Percentiles rank a stretch among this genome's conserved stretches.
phyloP scores from a whole-genome alignment of 2,797 vertebrate species.

The Poliocrania exsul region DNA sequence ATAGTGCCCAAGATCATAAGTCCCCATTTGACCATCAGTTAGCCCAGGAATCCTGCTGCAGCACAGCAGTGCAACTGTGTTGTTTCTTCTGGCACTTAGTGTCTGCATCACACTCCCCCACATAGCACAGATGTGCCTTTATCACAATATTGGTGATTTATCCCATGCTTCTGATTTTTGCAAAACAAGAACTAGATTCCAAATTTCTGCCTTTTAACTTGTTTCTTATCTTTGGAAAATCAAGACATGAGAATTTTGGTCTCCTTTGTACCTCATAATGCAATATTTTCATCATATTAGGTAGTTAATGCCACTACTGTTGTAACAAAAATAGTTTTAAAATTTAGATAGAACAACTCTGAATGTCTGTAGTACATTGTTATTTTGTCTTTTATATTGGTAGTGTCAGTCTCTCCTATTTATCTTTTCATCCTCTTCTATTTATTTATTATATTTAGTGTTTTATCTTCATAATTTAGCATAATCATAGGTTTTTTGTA shows the following conservation, averaged over 20 bases:
- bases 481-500: not conserved
- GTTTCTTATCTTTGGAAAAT: not conserved
- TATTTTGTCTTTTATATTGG: not conserved
- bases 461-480: not conserved
- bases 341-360: not conserved
- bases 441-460: not conserved
- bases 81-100: not conserved
- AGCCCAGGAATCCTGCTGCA: not conserved
- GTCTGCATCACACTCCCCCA: not conserved
- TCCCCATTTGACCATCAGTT: not conserved
- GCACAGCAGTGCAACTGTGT: accelerated
- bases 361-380: not conserved
- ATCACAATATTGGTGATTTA: not conserved
- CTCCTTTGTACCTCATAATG: not conserved
- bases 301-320: not conserved
- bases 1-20: not conserved
- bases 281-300: not conserved
- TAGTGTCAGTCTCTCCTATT: not conserved
- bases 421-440: not conserved
- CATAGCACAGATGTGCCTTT: not conserved
- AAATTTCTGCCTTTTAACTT: not conserved
- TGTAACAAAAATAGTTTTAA: not conserved
- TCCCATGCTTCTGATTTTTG: not conserved
- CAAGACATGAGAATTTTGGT: not conserved
- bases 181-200: not conserved